Evolutionary conservation across 2,113 vertebrate genomes (phyloP).

Genomic region (Ctenomys sociabilis): DNA sequence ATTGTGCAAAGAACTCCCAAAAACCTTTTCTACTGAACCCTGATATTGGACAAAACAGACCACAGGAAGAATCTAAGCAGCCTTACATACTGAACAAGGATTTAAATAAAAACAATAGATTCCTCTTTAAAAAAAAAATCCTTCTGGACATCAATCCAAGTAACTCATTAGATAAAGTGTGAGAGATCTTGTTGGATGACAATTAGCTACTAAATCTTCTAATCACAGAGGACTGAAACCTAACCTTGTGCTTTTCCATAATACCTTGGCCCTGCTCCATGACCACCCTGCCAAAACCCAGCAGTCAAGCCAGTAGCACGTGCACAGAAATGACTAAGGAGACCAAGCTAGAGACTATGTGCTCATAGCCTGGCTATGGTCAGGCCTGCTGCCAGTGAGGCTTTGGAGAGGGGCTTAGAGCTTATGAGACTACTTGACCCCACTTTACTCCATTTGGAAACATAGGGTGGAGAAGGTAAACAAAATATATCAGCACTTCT

Average conservation of each 20-base stretch:
- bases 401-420: slow-evolving; percentile 69
- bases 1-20: neutral
- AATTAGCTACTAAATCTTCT: slow-evolving; percentile 60
- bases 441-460: slow-evolving; percentile 65
- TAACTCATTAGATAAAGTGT: slow-evolving; percentile 53
- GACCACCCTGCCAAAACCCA: slow-evolving; percentile 54
- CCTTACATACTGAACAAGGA: neutral
- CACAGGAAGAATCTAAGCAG: neutral
- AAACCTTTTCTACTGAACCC: neutral
- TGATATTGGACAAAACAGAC: neutral
- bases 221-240: slow-evolving; percentile 61
- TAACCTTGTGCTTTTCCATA: slow-evolving; percentile 51
- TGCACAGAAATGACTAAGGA: slow-evolving; percentile 63
- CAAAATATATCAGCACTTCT: slow-evolving; percentile 42
- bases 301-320: slow-evolving; percentile 53
- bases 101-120: slow-evolving; percentile 35
- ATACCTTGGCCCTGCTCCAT: slow-evolving; percentile 72
- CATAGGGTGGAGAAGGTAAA: slow-evolving; percentile 2
- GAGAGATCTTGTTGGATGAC: slow-evolving; percentile 67
- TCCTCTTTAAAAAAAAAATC: neutral
- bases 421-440: slow-evolving; percentile 73
- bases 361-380: slow-evolving; percentile 38
- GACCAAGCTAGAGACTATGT: slow-evolving; percentile 54
- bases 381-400: slow-evolving; percentile 72
- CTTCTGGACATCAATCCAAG: slow-evolving; percentile 44